Conservation (phyloP, 1,140 invertebrate species). For the Colletes latitarsis region DNA sequence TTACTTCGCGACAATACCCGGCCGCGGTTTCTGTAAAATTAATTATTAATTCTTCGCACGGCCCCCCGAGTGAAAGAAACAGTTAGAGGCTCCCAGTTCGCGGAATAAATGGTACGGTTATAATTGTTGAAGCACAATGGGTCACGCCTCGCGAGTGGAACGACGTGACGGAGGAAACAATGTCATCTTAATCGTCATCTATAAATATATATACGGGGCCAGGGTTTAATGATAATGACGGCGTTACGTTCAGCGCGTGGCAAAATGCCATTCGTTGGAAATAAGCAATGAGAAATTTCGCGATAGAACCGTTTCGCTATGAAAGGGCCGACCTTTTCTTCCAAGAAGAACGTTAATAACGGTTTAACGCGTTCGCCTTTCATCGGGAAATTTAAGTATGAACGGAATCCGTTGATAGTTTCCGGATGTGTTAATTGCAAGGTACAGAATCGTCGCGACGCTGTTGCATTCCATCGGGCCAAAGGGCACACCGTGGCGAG, state of each 20-base stretch:
- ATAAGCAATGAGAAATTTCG: constrained; percentile 25
- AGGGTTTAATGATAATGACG: constrained; percentile 45
- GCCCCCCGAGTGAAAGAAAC: constrained; percentile 24
- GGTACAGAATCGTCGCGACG: too few relatives aligned
- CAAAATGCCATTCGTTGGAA: constrained; percentile 10
- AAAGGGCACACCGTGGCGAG: too few relatives aligned
- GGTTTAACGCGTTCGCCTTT: background rate
- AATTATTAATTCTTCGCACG: constrained; percentile 42
- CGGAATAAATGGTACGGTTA: constrained; percentile 50
- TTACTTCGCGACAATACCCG: constrained; percentile 35
- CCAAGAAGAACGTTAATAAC: background rate
- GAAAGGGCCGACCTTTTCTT: background rate
- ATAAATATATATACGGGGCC: constrained; percentile 44
- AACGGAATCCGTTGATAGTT: background rate
- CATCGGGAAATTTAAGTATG: background rate
- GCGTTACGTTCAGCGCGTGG: constrained; percentile 14
- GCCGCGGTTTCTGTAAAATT: constrained; percentile 42
- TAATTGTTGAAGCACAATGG: constrained; percentile 47
- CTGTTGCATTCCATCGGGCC: too few relatives aligned
- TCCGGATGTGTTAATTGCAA: too few relatives aligned
- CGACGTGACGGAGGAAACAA: constrained; percentile 38
- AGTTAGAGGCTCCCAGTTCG: constrained; percentile 46
- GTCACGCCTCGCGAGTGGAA: background rate
- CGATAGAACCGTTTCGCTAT: background rate
- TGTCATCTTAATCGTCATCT: constrained; percentile 51